A percentile compares a stretch with the other conserved stretches of the same genome.
Conservation (phyloP, 2,113 vertebrate species). For the Leptodactylus fuscus region DNA sequence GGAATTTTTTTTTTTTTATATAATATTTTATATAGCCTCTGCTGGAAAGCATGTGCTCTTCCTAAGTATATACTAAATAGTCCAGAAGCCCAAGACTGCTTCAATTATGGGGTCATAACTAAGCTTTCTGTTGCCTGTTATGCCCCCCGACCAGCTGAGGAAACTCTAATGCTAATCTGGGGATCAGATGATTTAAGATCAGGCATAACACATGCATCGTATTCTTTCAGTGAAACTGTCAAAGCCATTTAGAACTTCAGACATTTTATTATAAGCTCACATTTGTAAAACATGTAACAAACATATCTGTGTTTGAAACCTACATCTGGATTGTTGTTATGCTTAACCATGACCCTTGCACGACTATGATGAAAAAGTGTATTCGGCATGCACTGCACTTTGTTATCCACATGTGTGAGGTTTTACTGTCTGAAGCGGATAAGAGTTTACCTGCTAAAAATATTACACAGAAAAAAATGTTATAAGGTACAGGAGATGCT, state of each 20-base stretch:
- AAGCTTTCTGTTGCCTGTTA: constrained; percentile 54
- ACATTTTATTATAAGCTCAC: constrained; percentile 68
- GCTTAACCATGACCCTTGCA: constrained; percentile 64
- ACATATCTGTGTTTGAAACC: constrained; percentile 62
- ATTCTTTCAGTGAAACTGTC: constrained; percentile 71
- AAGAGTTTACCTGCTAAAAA: constrained; percentile 65
- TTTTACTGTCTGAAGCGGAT: constrained; percentile 59
- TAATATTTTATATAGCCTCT: constrained; percentile 42
- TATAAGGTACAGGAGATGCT: constrained; percentile 10
- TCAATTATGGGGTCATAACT: constrained; percentile 56
- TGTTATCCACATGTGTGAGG: constrained; percentile 61
- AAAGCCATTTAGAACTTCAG: constrained; percentile 72
- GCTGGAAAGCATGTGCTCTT: constrained; percentile 36
- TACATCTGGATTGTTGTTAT: constrained; percentile 68
- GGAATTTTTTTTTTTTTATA: constrained; percentile 10
- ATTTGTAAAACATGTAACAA: constrained; percentile 66
- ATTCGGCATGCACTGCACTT: constrained; percentile 65
- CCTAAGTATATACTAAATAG: constrained; percentile 42
- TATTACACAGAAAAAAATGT: constrained; percentile 61
- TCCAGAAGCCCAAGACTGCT: constrained; percentile 54
- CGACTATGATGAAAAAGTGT: constrained; percentile 61
- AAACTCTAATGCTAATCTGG: constrained; percentile 62
- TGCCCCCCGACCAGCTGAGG: constrained; percentile 51
- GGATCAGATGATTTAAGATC: constrained; percentile 73
- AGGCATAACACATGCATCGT: constrained; percentile 62